A percentile compares a stretch with the other conserved stretches of the same genome.
Conservation (phyloP, 2,888 invertebrate genomes). For the Limenitis camilla region DNA sequence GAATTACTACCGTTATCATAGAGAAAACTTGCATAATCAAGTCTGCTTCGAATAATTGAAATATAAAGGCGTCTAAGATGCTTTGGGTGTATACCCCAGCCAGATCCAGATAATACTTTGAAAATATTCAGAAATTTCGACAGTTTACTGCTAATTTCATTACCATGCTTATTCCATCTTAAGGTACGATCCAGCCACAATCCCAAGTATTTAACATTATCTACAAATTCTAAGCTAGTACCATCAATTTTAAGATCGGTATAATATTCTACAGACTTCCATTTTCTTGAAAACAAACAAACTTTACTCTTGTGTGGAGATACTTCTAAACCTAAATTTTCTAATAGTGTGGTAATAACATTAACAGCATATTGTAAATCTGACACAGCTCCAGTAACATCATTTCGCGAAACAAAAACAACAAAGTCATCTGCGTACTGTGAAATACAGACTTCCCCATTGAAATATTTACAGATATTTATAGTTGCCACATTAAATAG, state of each 20-base stretch:
- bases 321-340: conserved; percentile 17
- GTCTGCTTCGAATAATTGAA: too few species aligned
- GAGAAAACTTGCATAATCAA: too few species aligned
- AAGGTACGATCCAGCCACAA: conserved; percentile 28
- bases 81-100: too few species aligned
- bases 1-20: too few species aligned
- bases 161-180: conserved; percentile 16
- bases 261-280: neutral
- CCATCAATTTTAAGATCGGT: conserved; percentile 13
- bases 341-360: neutral
- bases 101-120: too few species aligned
- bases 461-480: neutral
- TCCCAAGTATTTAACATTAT: conserved; percentile 28
- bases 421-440: conserved; percentile 29
- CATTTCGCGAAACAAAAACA: conserved; percentile 11
- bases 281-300: conserved; percentile 23
- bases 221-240: conserved; percentile 2
- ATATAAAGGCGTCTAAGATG: too few species aligned
- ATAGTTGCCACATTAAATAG: conserved; percentile 22
- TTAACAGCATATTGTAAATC: conserved; percentile 2
- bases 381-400: neutral
- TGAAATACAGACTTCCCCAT: neutral
- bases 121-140: neutral
- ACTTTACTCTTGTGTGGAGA: conserved; percentile 25
- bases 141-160: neutral